Evolutionary conservation across 2,888 invertebrate species (phyloP), one percentile per base, ranked within the genome.

Genomic region (Allygus modestus): DNA sequence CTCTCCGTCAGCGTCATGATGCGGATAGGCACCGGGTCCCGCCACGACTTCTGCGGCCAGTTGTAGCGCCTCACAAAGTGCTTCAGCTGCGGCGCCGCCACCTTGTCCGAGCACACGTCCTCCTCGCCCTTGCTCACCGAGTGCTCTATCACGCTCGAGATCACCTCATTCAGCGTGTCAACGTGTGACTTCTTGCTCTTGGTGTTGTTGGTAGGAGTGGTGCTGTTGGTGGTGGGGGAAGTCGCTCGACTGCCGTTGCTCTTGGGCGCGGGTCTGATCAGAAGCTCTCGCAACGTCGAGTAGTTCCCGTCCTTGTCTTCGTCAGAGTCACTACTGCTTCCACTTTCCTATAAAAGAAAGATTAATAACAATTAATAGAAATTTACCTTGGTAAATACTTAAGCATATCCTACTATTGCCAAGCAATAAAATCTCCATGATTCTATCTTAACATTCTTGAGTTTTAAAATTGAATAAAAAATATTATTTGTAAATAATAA

Each of bases 1-100:
- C 96, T 97, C 89, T 96, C 95, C 0, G 94, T 94, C 84, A 97
- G 90, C 0, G 96, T 97, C 96, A 97, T 97, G 85, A 96, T 95
- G 61, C 96, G 77, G 20, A 94, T 93, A 1, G 97, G 94, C 88
- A 96, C 89, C 81, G 92, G 92, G 82, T 83, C 83, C 23, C 81
- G 1, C 54, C 75, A 73, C 15, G 81, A 46, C 71, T 84, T 93
- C 93, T 20, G 88, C 87, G 92, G 92, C 90, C 93, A 92, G 84
- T 93, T 93, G 89, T 93, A 93, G 31, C 94, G 90, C 65, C 94
- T 91, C 11, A 94, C 92, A 88, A 94, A 95, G 89, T 95, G 94
- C 88, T 94, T 93, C 86, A 95, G 89, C 88, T 93, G 93, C 9
- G 93, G 90, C 12, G 92, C 91, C 23, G 90, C 12, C 89, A 90